Conservation (phyloP, 2,113 vertebrate genomes). For the Periophthalmus modestus region DNA sequence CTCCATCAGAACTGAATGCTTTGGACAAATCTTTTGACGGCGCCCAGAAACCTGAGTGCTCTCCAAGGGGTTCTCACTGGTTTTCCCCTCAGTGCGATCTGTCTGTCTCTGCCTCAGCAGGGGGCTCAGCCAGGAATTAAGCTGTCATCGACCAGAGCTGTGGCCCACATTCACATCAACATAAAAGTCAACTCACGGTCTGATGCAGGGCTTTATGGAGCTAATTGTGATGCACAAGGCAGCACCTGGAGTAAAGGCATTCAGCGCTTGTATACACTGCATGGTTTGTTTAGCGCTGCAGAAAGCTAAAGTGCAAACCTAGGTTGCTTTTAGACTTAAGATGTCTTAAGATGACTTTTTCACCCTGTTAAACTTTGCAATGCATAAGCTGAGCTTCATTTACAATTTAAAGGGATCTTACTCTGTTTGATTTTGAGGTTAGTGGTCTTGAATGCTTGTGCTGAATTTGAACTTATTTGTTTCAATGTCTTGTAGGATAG, state of each 20-base stretch:
- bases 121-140: constrained; percentile 79
- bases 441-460: neutral
- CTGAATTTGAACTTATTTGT: neutral
- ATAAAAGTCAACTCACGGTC: constrained; percentile 67
- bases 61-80: constrained; percentile 78
- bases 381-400: neutral
- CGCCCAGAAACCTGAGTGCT: constrained; percentile 83
- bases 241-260: constrained; percentile 57
- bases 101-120: constrained; percentile 79
- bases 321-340: constrained; percentile 23
- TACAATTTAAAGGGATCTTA: neutral
- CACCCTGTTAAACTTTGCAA: constrained; percentile 20
- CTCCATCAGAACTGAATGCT: constrained; percentile 82
- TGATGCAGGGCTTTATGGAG: constrained; percentile 65
- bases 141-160: constrained; percentile 83
- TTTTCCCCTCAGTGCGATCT: constrained; percentile 82
- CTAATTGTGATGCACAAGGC: constrained; percentile 69
- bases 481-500: neutral
- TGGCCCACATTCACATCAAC: constrained; percentile 61
- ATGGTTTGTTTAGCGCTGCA: constrained; percentile 8
- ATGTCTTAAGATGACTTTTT: constrained; percentile 19
- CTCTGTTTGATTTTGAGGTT: neutral
- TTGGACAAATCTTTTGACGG: constrained; percentile 86
- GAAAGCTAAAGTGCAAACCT: constrained; percentile 29
- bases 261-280: constrained; percentile 26